Base-by-base conservation (phyloP, 2,888 invertebrate genomes). In the Tricholauxania praeusta region DNA sequence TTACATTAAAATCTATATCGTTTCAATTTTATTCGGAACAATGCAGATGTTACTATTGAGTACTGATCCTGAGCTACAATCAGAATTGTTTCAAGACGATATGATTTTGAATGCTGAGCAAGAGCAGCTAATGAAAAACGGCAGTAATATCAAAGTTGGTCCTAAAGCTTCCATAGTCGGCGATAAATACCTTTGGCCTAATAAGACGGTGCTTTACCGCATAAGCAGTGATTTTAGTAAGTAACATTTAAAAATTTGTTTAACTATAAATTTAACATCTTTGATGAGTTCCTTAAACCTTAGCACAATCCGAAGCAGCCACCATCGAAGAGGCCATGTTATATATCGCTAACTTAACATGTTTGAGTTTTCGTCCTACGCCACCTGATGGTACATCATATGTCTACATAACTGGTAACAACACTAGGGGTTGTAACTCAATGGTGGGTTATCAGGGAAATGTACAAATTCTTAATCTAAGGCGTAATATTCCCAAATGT, bases 361-460 rank as follows among this genome's bases (percentile, higher is more conserved):
- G 82, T 63, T 22, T 82, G 0, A 73, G 70, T 19, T 81, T 81
- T 51, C 14, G 2, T 10, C n/a, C 17, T 1, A 73, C 71, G 14
- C 74, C 75, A 12, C 22, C 48, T 74, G 75, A 8, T 70, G 62
- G n/a, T 66, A 67, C 0, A 2, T n/a, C 12, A 59, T 66, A 32
- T 12, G 14, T 2, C 0, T 32, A 3, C 71, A 77, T 66, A 74
- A 76, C 1, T 67, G 48, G 59, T 66, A 19, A 72, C 63, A 1
- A 28, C 0, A 15, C 91, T 0, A 60, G n/a, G 5, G 94, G 94
- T 0, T 95, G 94, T 80, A 93, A 92, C 91, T 93, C 94, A 10
- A 90, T 90, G 63, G 93, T 95, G 0, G 94, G 94, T 0, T 88
- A 90, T 17, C 59, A n/a, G 0, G 92, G 92, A 79, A 71, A 75